Evolutionary conservation across 1,140 invertebrate species (phyloP).

Genomic region (Coelopa frigida): DNA sequence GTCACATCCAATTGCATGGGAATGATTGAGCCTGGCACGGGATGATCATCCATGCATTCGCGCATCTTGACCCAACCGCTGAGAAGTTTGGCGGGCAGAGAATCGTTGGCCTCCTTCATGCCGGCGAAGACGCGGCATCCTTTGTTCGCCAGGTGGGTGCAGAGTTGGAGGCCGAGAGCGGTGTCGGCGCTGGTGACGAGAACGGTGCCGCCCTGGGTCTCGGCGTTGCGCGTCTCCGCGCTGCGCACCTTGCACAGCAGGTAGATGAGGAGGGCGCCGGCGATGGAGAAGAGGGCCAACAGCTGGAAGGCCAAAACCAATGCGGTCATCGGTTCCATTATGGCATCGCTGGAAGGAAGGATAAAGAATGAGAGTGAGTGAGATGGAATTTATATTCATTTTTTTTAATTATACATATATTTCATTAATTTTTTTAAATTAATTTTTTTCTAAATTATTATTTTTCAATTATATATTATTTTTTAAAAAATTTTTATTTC

Average conservation of each 20-base stretch:
- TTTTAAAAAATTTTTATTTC: too few relatives aligned
- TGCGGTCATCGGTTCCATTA: slow-evolving; percentile 71
- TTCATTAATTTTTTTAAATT: too few relatives aligned
- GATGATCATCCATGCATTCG: slow-evolving; percentile 48
- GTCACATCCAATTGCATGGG: slow-evolving; percentile 70
- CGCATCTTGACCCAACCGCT: slow-evolving; percentile 56
- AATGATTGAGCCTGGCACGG: slow-evolving; percentile 48
- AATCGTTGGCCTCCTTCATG: slow-evolving; percentile 51
- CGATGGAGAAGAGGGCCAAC: slow-evolving; percentile 68
- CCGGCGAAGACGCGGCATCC: slow-evolving; percentile 73
- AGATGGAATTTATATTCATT: too few relatives aligned
- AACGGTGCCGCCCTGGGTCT: slow-evolving; percentile 48
- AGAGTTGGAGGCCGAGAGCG: slow-evolving; percentile 57
- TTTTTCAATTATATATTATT: too few relatives aligned
- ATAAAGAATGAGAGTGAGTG: too few relatives aligned
- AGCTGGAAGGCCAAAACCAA: slow-evolving; percentile 68
- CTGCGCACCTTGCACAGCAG: slow-evolving; percentile 62
- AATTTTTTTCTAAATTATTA: too few relatives aligned
- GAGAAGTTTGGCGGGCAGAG: slow-evolving; percentile 48
- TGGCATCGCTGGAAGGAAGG: slow-evolving; percentile 34
- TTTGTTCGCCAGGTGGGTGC: slow-evolving; percentile 56
- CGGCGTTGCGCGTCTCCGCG: slow-evolving; percentile 20
- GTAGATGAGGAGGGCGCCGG: slow-evolving; percentile 66
- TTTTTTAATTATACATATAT: too few relatives aligned
- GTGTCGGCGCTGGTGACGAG: slow-evolving; percentile 72